Evolutionary conservation across 2,888 invertebrate genomes (phyloP).

Genomic region (Agrotis puta): DNA sequence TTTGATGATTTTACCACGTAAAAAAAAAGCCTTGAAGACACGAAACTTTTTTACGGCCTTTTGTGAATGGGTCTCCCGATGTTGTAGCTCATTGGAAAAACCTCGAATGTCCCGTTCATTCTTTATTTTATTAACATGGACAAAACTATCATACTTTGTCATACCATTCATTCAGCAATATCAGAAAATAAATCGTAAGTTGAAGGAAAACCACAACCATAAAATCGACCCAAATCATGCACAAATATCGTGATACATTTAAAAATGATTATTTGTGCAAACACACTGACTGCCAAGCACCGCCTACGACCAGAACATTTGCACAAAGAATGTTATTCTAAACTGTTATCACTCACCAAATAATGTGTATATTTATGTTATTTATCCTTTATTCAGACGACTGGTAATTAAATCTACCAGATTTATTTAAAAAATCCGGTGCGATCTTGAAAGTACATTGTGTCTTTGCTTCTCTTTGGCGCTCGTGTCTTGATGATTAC

Average conservation of each 20-base stretch:
- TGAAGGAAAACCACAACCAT: neutral
- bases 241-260: conserved; percentile 31
- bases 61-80: too few species aligned
- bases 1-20: too few species aligned
- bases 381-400: conserved; percentile 16
- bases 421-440: conserved; percentile 3
- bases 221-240: conserved; percentile 19
- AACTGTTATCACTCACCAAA: conserved; percentile 32
- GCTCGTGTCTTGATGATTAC: too few species aligned
- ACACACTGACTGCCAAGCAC: conserved; percentile 24
- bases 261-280: conserved; percentile 41
- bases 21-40: too few species aligned
- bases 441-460: neutral
- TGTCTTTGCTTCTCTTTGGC: too few species aligned
- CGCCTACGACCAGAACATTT: conserved; percentile 16
- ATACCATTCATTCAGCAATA: too few species aligned
- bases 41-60: too few species aligned
- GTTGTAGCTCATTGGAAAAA: too few species aligned
- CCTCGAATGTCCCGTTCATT: too few species aligned
- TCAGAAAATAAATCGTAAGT: too few species aligned
- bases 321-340: conserved; percentile 25
- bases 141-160: too few species aligned
- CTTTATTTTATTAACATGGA: too few species aligned
- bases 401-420: conserved; percentile 9
- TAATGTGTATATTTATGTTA: conserved; percentile 13